These are phyloP conservation scores for Sorex araneus DNA, from an alignment of 2,113 vertebrate genomes.

Conservation along the genomic window DNA sequence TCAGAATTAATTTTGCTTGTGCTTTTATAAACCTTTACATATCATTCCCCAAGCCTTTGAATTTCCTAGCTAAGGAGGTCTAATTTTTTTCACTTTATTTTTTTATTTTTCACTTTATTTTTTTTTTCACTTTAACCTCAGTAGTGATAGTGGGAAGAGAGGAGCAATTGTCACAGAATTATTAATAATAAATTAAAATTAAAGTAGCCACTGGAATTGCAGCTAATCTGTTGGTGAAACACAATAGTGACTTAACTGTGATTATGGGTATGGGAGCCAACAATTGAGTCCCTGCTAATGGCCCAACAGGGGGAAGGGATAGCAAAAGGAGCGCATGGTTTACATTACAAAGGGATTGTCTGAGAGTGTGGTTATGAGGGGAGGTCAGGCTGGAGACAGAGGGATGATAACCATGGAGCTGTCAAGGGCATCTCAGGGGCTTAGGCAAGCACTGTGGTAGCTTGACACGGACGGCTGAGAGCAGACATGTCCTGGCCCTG, in stretches of 20 bases:
- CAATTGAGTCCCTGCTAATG: conserved; percentile 80
- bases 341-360: conserved; percentile 84
- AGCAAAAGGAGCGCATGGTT: conserved; percentile 80
- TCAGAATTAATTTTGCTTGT: conserved; percentile 56
- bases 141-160: conserved; percentile 1
- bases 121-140: conserved; percentile 52
- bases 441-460: conserved; percentile 65
- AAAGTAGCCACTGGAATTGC: conserved; percentile 50
- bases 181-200: conserved; percentile 79
- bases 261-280: conserved; percentile 68
- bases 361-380: conserved; percentile 77
- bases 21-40: conserved; percentile 43
- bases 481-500: conserved; percentile 53
- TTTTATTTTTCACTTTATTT: no score
- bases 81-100: not conserved
- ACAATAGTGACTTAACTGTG: conserved; percentile 77
- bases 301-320: conserved; percentile 68
- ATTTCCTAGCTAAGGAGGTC: conserved; percentile 50
- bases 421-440: conserved; percentile 80
- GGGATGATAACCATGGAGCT: conserved; percentile 75
- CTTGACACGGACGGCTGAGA: not conserved
- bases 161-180: conserved; percentile 67
- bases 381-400: conserved; percentile 75
- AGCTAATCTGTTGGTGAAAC: conserved; percentile 66
- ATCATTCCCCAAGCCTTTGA: conserved; percentile 23